Evolutionary conservation across 2,888 invertebrate genomes (phyloP).

Genomic region (Stegophylla sp.): DNA sequence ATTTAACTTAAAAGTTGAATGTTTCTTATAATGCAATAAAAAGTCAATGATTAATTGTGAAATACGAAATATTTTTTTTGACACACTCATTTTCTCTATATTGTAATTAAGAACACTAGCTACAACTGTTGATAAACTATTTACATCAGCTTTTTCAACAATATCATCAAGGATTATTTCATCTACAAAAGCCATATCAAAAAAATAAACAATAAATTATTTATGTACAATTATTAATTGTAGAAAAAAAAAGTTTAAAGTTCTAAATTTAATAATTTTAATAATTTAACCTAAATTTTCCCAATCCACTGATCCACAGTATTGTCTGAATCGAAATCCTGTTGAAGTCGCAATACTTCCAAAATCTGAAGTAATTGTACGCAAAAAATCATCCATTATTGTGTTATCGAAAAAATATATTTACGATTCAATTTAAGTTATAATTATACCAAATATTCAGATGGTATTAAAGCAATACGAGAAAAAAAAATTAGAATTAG

Average conservation of each 20-base stretch:
- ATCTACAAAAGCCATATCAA: slow-evolving; percentile 1
- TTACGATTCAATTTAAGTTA: too few relatives aligned
- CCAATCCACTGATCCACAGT: slow-evolving; percentile 37
- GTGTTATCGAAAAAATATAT: background rate
- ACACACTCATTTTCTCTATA: slow-evolving; percentile 42
- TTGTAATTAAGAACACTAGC: slow-evolving; percentile 46
- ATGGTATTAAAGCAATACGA: too few relatives aligned
- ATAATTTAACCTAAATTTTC: slow-evolving; percentile 28
- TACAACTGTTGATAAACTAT: slow-evolving; percentile 22
- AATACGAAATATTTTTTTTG: slow-evolving; percentile 50
- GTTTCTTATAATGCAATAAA: slow-evolving; percentile 37
- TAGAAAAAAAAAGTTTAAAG: too few relatives aligned
- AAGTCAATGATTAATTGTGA: slow-evolving; percentile 53
- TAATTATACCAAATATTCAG: too few relatives aligned
- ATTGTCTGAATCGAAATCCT: slow-evolving; percentile 37
- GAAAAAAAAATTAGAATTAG: too few relatives aligned
- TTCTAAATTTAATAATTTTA: too few relatives aligned
- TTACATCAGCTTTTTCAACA: slow-evolving; percentile 29
- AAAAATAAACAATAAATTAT: background rate
- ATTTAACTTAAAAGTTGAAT: slow-evolving; percentile 15
- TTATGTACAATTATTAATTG: background rate
- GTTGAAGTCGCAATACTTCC: background rate
- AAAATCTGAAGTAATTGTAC: slow-evolving; percentile 15
- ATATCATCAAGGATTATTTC: background rate
- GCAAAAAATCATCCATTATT: slow-evolving; percentile 20